Percentiles rank a stretch among this genome's conserved stretches.
phyloP scores from a whole-genome alignment of 2,888 invertebrate genomes.

The Morinoia aosen region DNA sequence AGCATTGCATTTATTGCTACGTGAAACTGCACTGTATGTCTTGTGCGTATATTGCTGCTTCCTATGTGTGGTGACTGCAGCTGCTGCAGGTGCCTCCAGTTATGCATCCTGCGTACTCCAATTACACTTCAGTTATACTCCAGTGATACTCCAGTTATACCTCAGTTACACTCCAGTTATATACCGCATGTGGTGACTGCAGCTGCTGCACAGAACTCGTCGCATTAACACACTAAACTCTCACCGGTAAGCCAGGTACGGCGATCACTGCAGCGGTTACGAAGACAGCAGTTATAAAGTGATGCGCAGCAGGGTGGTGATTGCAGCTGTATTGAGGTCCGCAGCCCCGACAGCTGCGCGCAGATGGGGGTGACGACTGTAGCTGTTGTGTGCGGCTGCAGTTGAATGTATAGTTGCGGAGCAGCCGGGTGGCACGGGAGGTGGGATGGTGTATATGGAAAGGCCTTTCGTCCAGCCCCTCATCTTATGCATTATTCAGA shows the following conservation, averaged over 20 bases:
- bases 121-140: too few species aligned
- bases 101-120: background rate
- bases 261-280: background rate
- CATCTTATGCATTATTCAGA: slow-evolving; percentile 12
- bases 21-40: background rate
- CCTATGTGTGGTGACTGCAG: too few species aligned
- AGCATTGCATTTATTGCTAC: background rate
- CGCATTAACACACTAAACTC: too few species aligned
- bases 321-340: background rate
- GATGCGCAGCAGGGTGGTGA: background rate
- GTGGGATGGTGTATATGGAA: background rate
- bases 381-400: background rate
- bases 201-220: background rate
- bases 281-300: background rate
- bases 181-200: background rate
- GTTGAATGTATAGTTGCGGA: background rate
- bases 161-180: too few species aligned
- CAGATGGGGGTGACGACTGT: background rate
- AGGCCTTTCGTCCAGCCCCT: slow-evolving; percentile 8
- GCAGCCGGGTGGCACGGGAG: background rate
- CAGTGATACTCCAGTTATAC: too few species aligned
- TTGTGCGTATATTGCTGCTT: background rate
- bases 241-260: too few species aligned
- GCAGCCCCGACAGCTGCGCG: background rate
- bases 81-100: background rate